phyloP scores from a whole-genome alignment of 2,797 vertebrate species.

The Melanotaenia parkinsoni region DNA sequence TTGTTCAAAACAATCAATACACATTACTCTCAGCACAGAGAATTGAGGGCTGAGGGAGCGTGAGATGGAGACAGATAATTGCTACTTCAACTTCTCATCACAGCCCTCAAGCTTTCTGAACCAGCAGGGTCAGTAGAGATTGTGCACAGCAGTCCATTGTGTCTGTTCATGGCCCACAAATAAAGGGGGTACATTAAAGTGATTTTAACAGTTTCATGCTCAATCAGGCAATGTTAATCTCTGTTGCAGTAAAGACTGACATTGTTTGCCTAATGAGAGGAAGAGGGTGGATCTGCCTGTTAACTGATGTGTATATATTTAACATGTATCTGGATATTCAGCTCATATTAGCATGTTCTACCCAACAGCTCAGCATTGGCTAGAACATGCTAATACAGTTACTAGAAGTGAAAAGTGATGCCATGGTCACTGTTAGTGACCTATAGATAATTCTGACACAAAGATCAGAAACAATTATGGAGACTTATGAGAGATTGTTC shows the following conservation, averaged over 20 bases:
- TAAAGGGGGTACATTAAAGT: background rate
- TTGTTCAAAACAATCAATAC: constrained; percentile 68
- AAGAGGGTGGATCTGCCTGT: background rate
- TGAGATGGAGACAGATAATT: constrained; percentile 42
- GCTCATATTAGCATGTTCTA: background rate
- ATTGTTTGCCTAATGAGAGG: background rate
- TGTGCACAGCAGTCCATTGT: background rate
- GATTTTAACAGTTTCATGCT: constrained; percentile 6
- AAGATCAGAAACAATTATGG: background rate
- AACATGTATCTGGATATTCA: background rate
- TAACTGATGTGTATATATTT: constrained; percentile 24
- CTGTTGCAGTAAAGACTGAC: constrained; percentile 13
- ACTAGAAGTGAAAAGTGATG: background rate
- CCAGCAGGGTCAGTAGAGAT: constrained; percentile 17
- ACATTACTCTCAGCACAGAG: constrained; percentile 55
- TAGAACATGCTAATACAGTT: background rate
- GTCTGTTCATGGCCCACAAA: background rate
- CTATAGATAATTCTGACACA: background rate
- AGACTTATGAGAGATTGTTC: background rate
- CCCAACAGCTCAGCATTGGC: background rate
- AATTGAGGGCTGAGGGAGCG: constrained; percentile 23
- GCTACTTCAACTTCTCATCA: constrained; percentile 49
- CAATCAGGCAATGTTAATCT: constrained; percentile 6
- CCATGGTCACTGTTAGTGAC: background rate
- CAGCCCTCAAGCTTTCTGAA: constrained; percentile 40